Conservation (phyloP, 2,888 invertebrate genomes). For the Micoletzkya japonica region DNA sequence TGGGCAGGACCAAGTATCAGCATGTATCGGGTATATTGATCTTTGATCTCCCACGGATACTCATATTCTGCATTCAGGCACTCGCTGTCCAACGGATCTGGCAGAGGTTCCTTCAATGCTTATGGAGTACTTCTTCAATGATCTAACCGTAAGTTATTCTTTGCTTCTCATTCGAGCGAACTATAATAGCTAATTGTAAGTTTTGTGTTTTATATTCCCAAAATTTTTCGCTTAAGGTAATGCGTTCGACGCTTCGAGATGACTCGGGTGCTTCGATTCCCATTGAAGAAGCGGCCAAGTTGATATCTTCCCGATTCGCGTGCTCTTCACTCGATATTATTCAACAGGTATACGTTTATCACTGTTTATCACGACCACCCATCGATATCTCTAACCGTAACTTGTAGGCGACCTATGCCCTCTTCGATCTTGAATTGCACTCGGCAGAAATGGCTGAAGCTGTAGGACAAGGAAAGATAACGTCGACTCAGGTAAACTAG, state of each 20-base stretch:
- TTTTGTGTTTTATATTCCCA: background rate
- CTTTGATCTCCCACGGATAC: background rate
- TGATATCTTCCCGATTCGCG: conserved; percentile 83
- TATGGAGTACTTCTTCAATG: conserved; percentile 94
- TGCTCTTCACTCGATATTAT: conserved; percentile 69
- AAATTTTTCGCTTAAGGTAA: conserved; percentile 28
- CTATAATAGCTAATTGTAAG: background rate
- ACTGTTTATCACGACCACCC: no score
- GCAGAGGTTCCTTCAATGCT: conserved; percentile 97
- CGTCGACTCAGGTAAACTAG: conserved; percentile 13
- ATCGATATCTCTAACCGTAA: background rate
- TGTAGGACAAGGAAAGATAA: conserved; percentile 17
- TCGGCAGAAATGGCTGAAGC: conserved; percentile 14
- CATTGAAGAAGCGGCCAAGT: conserved; percentile 76
- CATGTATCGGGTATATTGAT: conserved; percentile 78
- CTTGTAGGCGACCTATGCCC: conserved; percentile 67
- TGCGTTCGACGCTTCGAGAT: conserved; percentile 35
- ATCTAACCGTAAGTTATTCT: conserved; percentile 65
- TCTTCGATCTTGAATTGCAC: conserved; percentile 63
- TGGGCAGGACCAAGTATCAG: conserved; percentile 90
- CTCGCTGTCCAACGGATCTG: conserved; percentile 93
- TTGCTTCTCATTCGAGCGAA: background rate
- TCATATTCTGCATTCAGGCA: conserved; percentile 71
- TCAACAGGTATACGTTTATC: conserved; percentile 42
- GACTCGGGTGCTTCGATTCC: conserved; percentile 80